Base-by-base conservation (phyloP, 2,888 invertebrate genomes). In the Dysmachus trigonus region DNA sequence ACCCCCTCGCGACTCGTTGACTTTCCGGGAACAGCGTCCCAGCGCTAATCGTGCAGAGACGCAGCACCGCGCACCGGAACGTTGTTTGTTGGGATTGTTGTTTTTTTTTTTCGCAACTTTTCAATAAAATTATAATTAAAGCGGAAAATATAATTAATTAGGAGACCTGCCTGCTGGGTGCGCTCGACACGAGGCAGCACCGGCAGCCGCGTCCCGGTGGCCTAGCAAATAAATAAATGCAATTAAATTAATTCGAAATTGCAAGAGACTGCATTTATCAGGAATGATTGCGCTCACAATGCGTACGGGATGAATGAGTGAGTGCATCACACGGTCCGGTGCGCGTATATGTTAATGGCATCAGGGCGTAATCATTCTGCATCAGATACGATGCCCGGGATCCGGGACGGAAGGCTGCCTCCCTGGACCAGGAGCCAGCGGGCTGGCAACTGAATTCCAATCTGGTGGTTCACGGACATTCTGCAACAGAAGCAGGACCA, bases 241-340 rank as follows among this genome's bases (percentile, higher is more conserved):
- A 85, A 85, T 41, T 51, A 85, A 85, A 85, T 85, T 85, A 85
- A 85, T 85, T 72, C 47, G 35, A 85, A 74, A 85, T 41, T 30
- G 13, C 73, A 85, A 33, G 74, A 18, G 74, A 85, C 73, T 74
- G 73, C 41, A 85, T 85, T 85, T 85, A 85, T 85, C 84, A 74
- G 84, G 38, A 74, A 85, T 47, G 84, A 85, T 85, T 85, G 71
- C 72, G 35, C 7, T 72, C 83, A 72, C 72, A 83, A 62, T 81
- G 81, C 47, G 77, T 27, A 47, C 33, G 33, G 76, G 33, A 81
- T 81, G 81, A 81, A 81, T 81, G 81, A 81, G 51, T 81, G 81
- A 81, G 81, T 33, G 62, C 53, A 31, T 53, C 81, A 53, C 31
- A 81, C 33, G 81, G 31, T 53, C 81, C 81, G 62, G 53, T 53